phyloP scores from a whole-genome alignment of 2,113 vertebrate species.

The Zosterops japonicus region DNA sequence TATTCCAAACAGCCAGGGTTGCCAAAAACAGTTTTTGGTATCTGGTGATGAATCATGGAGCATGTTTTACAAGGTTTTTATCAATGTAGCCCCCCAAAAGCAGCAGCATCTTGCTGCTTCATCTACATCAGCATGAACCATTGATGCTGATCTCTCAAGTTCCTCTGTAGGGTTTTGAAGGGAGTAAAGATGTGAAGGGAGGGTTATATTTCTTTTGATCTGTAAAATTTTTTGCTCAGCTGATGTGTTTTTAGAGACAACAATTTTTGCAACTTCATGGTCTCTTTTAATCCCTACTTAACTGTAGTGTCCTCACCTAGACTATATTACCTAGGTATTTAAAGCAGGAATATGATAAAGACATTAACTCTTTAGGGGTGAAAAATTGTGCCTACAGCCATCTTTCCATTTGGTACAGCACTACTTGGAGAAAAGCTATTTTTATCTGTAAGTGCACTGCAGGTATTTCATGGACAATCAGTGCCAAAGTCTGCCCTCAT shows the following conservation, averaged over 20 bases:
- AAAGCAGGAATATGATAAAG: neutral
- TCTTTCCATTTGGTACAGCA: neutral
- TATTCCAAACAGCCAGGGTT: neutral
- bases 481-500: neutral
- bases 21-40: neutral
- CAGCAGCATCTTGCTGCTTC: neutral
- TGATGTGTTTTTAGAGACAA: neutral
- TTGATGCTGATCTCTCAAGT: neutral
- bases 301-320: neutral
- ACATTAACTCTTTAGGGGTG: neutral
- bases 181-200: accelerated
- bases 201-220: neutral
- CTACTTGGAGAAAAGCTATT: neutral
- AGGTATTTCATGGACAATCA: neutral
- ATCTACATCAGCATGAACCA: neutral
- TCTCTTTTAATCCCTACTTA: neutral
- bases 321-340: neutral
- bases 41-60: neutral
- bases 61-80: neutral
- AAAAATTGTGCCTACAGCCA: neutral
- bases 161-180: neutral
- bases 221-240: neutral
- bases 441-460: neutral
- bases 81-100: neutral
- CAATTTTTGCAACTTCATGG: neutral